Evolutionary conservation across 2,797 vertebrate genomes (phyloP).

Genomic region (Acridotheres tristis): DNA sequence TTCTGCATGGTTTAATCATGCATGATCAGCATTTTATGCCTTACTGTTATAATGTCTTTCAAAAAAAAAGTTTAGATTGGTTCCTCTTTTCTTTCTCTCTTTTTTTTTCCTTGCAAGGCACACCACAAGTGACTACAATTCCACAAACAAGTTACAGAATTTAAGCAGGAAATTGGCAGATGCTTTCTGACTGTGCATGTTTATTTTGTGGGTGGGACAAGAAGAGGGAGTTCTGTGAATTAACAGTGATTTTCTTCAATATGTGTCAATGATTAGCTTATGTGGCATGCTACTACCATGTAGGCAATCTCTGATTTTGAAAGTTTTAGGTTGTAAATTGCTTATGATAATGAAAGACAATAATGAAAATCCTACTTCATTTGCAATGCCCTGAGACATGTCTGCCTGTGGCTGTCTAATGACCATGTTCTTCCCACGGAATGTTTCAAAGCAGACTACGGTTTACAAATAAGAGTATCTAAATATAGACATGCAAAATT

Average conservation of each 20-base stretch:
- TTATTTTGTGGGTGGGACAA: background rate
- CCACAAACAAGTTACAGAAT: background rate
- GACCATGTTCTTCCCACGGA: background rate
- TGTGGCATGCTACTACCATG: background rate
- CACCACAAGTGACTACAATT: background rate
- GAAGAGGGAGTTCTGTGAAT: background rate
- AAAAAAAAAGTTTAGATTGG: background rate
- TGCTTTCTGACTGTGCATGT: background rate
- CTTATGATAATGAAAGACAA: background rate
- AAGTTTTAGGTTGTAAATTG: background rate
- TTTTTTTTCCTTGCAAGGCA: background rate
- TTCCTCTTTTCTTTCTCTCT: background rate
- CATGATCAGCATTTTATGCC: background rate
- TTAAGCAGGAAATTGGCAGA: background rate
- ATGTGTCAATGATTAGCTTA: background rate
- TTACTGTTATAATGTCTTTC: background rate
- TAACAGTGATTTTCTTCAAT: background rate
- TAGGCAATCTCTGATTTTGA: background rate
- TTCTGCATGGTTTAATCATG: background rate
- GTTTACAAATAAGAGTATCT: background rate
- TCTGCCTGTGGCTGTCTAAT: background rate
- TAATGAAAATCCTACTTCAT: constrained; percentile 7
- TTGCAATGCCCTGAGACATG: background rate
- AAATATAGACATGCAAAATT: background rate
- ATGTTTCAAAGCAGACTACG: background rate